phyloP scores from a whole-genome alignment of 1,140 invertebrate species.

The Solenopsis invicta region DNA sequence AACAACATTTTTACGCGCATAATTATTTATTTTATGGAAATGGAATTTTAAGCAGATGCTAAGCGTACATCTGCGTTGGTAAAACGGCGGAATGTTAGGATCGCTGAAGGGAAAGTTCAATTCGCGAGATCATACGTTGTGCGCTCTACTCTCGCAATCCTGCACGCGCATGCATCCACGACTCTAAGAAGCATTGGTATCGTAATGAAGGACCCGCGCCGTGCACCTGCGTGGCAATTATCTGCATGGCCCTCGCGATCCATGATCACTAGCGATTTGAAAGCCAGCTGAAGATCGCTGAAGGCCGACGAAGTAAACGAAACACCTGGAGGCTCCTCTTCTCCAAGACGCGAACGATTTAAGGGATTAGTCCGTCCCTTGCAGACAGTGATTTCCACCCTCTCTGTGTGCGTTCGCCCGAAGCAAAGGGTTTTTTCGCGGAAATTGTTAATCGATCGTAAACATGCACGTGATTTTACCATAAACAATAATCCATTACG shows the following conservation, averaged over 20 bases:
- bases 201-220: slow-evolving; percentile 38
- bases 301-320: slow-evolving; percentile 41
- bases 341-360: slow-evolving; percentile 19
- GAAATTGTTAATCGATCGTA: not conserved
- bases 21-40: not conserved
- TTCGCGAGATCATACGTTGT: slow-evolving; percentile 24
- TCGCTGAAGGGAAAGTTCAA: slow-evolving; percentile 39
- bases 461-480: not conserved
- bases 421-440: not conserved
- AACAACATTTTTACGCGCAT: no score
- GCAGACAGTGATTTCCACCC: slow-evolving; percentile 48
- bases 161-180: not conserved
- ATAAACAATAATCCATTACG: slow-evolving; percentile 3
- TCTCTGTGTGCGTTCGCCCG: not conserved
- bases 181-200: slow-evolving; percentile 26
- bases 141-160: slow-evolving; percentile 10
- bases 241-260: not conserved
- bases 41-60: not conserved
- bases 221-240: slow-evolving; percentile 57
- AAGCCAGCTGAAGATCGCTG: slow-evolving; percentile 36
- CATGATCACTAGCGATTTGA: slow-evolving; percentile 18
- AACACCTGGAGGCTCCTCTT: slow-evolving; percentile 21
- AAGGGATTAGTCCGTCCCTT: slow-evolving; percentile 41
- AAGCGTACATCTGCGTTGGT: not conserved
- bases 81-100: not conserved